A percentile compares a stretch with the other conserved stretches of the same genome.
Evolutionary conservation across 2,113 vertebrate species (phyloP).

Genomic region (Toxotes chatareus): DNA sequence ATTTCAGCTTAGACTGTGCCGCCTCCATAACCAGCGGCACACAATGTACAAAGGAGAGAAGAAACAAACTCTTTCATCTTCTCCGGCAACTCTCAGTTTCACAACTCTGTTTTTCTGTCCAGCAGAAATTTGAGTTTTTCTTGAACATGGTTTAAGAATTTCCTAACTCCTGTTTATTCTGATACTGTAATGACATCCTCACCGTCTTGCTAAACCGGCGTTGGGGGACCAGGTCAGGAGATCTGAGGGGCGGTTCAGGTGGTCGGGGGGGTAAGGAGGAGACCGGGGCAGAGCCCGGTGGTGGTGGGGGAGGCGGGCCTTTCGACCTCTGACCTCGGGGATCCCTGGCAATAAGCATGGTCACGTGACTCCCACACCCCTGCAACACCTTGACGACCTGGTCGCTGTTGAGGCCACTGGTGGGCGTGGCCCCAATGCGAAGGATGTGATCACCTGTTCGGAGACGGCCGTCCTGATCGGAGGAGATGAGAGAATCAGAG

Average conservation of each 20-base stretch:
- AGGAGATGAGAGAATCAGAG: constrained; percentile 7
- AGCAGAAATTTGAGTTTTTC: no score
- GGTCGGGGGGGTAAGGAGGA: constrained; percentile 70
- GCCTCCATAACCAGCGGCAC: neutral
- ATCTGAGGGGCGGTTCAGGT: constrained; percentile 5
- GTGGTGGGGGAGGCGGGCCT: constrained; percentile 80
- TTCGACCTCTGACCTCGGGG: constrained; percentile 72
- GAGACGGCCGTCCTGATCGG: constrained; percentile 92
- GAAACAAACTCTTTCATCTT: neutral
- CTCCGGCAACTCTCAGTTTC: neutral
- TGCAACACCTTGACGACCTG: constrained; percentile 95
- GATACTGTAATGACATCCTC: neutral
- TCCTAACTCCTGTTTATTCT: neutral
- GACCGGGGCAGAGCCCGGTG: constrained; percentile 84
- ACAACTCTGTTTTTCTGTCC: neutral
- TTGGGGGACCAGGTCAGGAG: neutral
- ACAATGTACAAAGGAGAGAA: neutral
- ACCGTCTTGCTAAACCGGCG: constrained; percentile 71
- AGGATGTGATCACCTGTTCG: constrained; percentile 94
- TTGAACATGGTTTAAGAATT: neutral
- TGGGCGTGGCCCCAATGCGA: constrained; percentile 91
- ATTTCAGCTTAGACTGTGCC: neutral
- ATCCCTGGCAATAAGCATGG: constrained; percentile 92
- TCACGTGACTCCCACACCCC: constrained; percentile 91
- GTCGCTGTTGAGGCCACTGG: constrained; percentile 92